phyloP scores from a whole-genome alignment of 2,888 invertebrate species.

The Caenorhabditis virilis region DNA sequence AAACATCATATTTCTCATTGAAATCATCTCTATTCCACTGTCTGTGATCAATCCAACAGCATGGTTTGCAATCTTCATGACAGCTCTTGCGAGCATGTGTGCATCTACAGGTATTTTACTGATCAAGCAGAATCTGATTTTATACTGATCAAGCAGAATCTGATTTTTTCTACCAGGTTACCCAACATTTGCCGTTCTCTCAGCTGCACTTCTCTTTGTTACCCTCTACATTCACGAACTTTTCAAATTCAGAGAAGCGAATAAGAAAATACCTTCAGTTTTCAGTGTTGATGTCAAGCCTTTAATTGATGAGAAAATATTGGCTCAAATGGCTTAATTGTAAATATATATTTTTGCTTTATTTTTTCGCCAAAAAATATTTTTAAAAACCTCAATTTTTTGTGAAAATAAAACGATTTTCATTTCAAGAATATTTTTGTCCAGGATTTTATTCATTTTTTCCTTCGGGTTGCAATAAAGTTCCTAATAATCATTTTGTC shows the following conservation, averaged over 20 bases:
- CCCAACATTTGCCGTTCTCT: constrained; percentile 17
- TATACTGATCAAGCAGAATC: background rate
- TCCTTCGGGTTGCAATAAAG: no score
- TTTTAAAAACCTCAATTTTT: no score
- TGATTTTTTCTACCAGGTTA: constrained; percentile 7
- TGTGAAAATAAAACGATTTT: no score
- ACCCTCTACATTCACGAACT: constrained; percentile 6
- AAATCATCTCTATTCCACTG: constrained; percentile 25
- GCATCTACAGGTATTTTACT: constrained; percentile 9
- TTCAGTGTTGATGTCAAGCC: background rate
- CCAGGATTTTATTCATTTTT: no score
- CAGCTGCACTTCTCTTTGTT: constrained; percentile 15
- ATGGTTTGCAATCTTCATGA: constrained; percentile 36
- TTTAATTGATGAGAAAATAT: constrained; percentile 1
- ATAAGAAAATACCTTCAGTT: background rate
- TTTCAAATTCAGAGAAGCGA: background rate
- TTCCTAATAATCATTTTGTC: no score
- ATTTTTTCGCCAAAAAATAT: no score
- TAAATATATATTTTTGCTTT: no score
- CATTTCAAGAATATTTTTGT: no score
- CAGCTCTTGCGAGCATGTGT: constrained; percentile 27
- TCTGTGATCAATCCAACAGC: constrained; percentile 32
- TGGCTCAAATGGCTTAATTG: background rate
- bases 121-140: background rate
- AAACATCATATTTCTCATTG: constrained; percentile 29